Percentiles rank a stretch among this genome's conserved stretches.
Conservation (phyloP, 2,113 vertebrate genomes). For the Corythoichthys intestinalis region DNA sequence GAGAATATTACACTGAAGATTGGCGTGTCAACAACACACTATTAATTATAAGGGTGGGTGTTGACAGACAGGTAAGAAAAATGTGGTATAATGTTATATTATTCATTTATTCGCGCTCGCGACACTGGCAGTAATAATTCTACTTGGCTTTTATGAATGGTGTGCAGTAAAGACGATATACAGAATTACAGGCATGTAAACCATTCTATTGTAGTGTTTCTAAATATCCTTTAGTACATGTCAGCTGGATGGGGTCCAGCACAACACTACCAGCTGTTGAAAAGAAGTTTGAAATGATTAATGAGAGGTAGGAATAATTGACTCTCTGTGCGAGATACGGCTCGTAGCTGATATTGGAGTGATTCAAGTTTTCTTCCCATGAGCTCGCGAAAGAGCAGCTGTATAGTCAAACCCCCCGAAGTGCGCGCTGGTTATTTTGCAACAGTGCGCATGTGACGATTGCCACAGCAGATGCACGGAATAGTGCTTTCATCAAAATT, state of each 20-base stretch:
- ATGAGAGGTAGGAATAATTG: neutral
- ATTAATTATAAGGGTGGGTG: slow-evolving; percentile 41
- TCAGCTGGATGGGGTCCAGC: neutral
- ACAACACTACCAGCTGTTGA: neutral
- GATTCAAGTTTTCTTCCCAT: neutral
- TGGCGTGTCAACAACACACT: slow-evolving; percentile 12
- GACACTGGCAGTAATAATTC: neutral
- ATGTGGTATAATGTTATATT: neutral
- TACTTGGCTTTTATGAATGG: neutral
- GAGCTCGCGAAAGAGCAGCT: neutral
- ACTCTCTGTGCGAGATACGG: neutral
- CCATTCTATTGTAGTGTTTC: neutral
- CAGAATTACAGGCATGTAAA: neutral
- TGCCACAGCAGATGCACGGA: neutral
- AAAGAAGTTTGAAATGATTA: neutral
- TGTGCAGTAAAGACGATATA: neutral
- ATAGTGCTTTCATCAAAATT: too few relatives aligned
- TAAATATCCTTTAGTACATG: neutral
- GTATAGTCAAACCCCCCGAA: neutral
- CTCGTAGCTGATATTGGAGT: neutral
- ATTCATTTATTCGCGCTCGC: neutral
- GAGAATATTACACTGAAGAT: too few relatives aligned
- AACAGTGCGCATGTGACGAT: neutral
- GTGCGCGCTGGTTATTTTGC: neutral
- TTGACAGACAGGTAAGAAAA: slow-evolving; percentile 43